Evolutionary conservation across 2,113 vertebrate species (phyloP).

Genomic region (Channa maculata): DNA sequence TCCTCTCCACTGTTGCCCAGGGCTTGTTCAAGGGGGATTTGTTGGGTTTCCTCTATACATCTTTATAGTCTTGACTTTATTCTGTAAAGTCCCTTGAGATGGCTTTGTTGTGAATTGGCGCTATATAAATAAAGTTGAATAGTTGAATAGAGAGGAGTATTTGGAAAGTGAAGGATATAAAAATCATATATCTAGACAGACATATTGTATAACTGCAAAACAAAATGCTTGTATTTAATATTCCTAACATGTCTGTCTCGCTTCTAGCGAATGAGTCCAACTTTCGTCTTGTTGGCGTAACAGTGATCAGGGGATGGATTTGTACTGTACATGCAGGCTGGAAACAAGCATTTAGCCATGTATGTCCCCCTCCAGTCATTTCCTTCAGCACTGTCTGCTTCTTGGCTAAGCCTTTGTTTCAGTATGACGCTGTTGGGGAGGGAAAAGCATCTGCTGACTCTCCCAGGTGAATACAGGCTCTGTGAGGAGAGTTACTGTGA

Average conservation of each 20-base stretch:
- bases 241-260: background rate
- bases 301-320: conserved; percentile 30
- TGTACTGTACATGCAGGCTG: conserved; percentile 17
- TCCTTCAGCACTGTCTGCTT: conserved; percentile 16
- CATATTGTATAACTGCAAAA: no score
- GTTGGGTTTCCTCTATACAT: no score
- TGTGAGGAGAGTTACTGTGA: conserved; percentile 20
- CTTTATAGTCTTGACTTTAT: no score
- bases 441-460: conserved; percentile 39
- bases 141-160: no score
- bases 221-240: no score
- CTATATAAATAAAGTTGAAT: no score
- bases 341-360: conserved; percentile 28
- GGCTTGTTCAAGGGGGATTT: no score
- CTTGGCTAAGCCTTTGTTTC: conserved; percentile 21
- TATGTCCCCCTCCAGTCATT: conserved; percentile 41
- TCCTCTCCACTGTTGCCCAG: no score
- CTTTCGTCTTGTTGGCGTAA: conserved; percentile 6
- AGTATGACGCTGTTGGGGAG: background rate
- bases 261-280: background rate
- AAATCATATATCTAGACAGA: no score
- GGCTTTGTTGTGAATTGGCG: no score
- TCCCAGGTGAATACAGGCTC: conserved; percentile 36
- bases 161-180: no score
- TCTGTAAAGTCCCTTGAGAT: no score